These are phyloP conservation scores for Porphyrio hochstetteri DNA, from an alignment of 2,113 vertebrate species.

Conservation along the genomic window DNA sequence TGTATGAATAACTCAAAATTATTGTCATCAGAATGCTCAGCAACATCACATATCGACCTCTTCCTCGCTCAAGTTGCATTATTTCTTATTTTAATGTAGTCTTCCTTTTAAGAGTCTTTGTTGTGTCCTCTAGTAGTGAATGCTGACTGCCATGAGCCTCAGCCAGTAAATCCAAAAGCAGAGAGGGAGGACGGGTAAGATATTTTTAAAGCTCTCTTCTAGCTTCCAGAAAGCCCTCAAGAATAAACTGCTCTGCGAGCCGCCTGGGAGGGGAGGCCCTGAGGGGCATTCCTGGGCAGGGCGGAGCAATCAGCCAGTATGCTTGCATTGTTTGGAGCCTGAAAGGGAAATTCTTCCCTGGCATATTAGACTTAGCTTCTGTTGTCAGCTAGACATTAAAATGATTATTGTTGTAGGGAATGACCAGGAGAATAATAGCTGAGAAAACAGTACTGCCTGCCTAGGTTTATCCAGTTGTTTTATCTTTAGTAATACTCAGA, in stretches of 20 bases:
- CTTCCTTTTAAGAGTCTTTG: background rate
- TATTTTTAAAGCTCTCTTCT: slow-evolving; percentile 18
- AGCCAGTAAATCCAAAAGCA: background rate
- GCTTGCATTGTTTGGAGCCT: background rate
- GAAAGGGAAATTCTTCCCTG: background rate
- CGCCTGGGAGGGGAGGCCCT: background rate
- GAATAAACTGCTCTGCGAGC: background rate
- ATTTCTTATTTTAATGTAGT: background rate
- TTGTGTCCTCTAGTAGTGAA: background rate
- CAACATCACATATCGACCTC: background rate
- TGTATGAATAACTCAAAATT: slow-evolving; percentile 23
- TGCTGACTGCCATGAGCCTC: background rate
- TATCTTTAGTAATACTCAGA: background rate
- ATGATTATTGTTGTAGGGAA: background rate
- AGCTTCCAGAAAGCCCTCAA: background rate
- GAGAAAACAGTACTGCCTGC: background rate
- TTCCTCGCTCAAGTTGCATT: background rate
- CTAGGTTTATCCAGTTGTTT: background rate
- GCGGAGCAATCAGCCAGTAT: background rate
- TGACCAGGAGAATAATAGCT: background rate
- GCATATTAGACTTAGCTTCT: background rate
- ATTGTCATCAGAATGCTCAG: background rate
- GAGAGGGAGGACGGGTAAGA: background rate
- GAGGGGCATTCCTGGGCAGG: background rate
- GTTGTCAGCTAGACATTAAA: background rate